A percentile compares a stretch with the other conserved stretches of the same genome.
Evolutionary conservation across 2,113 vertebrate species (phyloP).

Genomic region (Ceuthmochares aereus): DNA sequence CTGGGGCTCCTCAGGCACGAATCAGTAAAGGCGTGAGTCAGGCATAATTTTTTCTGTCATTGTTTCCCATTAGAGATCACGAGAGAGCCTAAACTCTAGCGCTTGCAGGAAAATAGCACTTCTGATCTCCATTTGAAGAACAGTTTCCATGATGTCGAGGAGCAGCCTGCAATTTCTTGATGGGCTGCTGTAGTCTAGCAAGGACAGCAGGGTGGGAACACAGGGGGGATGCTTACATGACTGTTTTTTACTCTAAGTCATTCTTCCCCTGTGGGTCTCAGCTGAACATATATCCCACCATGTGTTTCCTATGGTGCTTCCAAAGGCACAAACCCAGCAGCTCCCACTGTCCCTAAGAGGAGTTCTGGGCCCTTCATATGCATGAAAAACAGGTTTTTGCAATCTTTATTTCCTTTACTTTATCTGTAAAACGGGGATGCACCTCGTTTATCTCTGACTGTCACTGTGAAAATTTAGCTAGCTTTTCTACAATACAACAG

Average conservation of each 20-base stretch:
- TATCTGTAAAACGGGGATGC: neutral
- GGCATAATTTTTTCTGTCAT: neutral
- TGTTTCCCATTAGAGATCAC: neutral
- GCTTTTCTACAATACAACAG: neutral
- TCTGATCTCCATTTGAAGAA: neutral
- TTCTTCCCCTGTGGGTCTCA: neutral
- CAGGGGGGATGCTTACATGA: neutral
- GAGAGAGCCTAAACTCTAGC: neutral
- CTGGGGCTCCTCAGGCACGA: neutral
- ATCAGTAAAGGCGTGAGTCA: slow-evolving; percentile 23
- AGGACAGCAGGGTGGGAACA: neutral
- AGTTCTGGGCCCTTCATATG: neutral
- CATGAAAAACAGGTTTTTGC: neutral
- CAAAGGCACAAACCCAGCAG: neutral
- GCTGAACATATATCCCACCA: neutral
- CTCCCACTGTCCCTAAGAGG: neutral
- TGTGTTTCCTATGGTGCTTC: neutral
- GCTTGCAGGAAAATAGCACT: neutral
- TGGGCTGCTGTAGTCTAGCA: neutral
- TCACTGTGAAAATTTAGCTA: neutral
- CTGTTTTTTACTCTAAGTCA: neutral
- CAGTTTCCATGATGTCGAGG: neutral
- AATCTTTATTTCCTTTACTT: neutral
- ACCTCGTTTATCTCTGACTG: neutral
- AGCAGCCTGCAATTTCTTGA: neutral